These are phyloP conservation scores for Rattus rattus DNA, from an alignment of 2,113 vertebrate species.

Conservation along the genomic window DNA sequence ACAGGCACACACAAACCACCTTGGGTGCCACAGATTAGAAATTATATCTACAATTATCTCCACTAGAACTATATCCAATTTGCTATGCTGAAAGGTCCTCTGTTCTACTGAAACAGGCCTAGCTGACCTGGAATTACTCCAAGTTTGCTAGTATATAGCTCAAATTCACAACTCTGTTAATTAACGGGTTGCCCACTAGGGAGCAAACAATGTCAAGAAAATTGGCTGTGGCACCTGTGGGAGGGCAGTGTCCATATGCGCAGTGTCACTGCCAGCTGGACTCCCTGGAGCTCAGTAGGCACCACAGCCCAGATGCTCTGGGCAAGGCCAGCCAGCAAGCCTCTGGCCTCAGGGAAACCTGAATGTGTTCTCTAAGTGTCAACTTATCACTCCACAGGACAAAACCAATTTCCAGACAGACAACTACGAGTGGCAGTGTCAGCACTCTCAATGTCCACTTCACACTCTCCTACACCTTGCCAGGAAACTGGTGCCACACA, in stretches of 20 bases:
- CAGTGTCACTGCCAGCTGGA: neutral
- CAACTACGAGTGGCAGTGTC: neutral
- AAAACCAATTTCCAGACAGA: constrained; percentile 46
- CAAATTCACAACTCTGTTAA: neutral
- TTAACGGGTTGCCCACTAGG: fast-evolving
- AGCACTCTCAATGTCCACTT: neutral
- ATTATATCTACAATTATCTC: neutral
- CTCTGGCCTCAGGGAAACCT: constrained; percentile 43
- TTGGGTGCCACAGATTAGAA: fast-evolving
- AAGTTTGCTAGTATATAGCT: neutral
- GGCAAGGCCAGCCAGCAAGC: neutral
- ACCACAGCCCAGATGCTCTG: neutral
- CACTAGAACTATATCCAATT: neutral
- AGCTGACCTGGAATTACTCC: neutral
- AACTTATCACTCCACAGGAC: constrained; percentile 46
- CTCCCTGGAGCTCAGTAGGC: neutral
- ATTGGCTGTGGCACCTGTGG: neutral
- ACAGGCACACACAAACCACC: too few species aligned
- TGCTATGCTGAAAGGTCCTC: neutral
- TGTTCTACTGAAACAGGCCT: neutral
- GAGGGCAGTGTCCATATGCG: neutral
- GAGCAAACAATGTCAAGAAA: neutral
- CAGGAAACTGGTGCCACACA: fast-evolving
- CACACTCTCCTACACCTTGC: neutral
- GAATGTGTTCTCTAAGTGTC: constrained; percentile 34